Conservation (phyloP, 2,888 invertebrate genomes). For the Himalopsyche japonica region DNA sequence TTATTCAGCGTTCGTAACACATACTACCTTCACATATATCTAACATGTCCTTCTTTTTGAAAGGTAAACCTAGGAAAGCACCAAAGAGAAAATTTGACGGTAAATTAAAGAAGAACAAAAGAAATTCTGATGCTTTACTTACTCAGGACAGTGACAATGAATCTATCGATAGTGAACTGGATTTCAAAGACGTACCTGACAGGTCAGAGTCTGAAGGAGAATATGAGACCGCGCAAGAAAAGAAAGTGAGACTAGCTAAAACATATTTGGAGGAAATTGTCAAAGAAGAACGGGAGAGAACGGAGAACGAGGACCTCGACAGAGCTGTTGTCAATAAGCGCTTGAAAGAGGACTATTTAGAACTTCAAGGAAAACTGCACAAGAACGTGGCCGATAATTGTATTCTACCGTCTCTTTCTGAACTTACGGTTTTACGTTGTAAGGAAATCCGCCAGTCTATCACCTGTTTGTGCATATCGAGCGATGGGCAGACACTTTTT, state of each 20-base stretch:
- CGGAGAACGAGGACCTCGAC: constrained; percentile 66
- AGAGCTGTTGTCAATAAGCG: constrained; percentile 72
- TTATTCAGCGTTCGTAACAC: not conserved
- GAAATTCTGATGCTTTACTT: constrained; percentile 6
- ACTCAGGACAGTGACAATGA: constrained; percentile 59
- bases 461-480: constrained; percentile 79
- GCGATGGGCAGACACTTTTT: constrained; percentile 72
- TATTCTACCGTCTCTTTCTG: constrained; percentile 46
- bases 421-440: constrained; percentile 64
- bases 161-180: constrained; percentile 68
- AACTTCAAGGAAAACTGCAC: constrained; percentile 80
- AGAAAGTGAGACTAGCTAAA: constrained; percentile 86
- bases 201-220: constrained; percentile 63
- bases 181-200: constrained; percentile 61
- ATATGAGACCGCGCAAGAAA: constrained; percentile 86
- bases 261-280: constrained; percentile 86
- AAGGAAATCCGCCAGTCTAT: constrained; percentile 79
- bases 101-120: constrained; percentile 45
- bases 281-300: constrained; percentile 73
- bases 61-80: constrained; percentile 60
- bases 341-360: constrained; percentile 82
- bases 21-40: not conserved
- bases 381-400: constrained; percentile 71
- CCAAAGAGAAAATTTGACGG: constrained; percentile 60
- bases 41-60: constrained; percentile 58